Evolutionary conservation across 2,797 vertebrate genomes (phyloP), one percentile per base, ranked within the genome.

Genomic region (Myiotriccus ornatus): DNA sequence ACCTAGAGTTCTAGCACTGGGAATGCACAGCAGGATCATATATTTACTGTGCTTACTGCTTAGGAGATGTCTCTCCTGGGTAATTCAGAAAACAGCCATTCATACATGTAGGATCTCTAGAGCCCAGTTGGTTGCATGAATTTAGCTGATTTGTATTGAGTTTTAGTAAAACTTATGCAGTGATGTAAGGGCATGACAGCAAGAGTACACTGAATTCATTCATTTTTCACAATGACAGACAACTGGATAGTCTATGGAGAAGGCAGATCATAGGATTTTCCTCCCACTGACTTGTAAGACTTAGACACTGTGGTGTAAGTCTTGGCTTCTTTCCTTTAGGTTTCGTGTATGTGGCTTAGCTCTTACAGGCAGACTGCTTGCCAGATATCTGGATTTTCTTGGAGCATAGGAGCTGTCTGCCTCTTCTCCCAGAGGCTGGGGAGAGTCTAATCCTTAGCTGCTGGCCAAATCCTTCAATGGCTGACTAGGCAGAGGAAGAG

Each of bases 321-420:
- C 64, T 67, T 87, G 82, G 53, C 53, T 89, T 83, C 57, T 53
- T 89, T 87, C 50, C 41, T 92, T 87, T 64, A 62, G 30, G 27
- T 89, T 87, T 75, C 68, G 43, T 67, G 30, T 34, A 67, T 15
- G 5, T 43, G 46, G 93, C 49, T 86, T 80, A 75, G 46, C 43
- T 84, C 49, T 80, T 90, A 62, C 30, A 68, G 35, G 30, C 57
- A 71, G 30, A 68, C 5, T 30, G 4, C 35, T 90, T 91, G 62
- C 85, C 76, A 86, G 32, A 30, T 89, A 34, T 46, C 49, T 56
- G 41, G 37, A 25, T 93, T 60, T 91, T 89, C 39, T 89, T 84
- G 87, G 82, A 88, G 71, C 22, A 37, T 0, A 52, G 50, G 25
- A 89, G 28, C 35, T 74, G 46, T 74, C 71, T 83, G 25, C 52